A percentile compares a stretch with the other conserved stretches of the same genome.
phyloP scores from a whole-genome alignment of 1,140 invertebrate species.

The Brachystomella parvula region DNA sequence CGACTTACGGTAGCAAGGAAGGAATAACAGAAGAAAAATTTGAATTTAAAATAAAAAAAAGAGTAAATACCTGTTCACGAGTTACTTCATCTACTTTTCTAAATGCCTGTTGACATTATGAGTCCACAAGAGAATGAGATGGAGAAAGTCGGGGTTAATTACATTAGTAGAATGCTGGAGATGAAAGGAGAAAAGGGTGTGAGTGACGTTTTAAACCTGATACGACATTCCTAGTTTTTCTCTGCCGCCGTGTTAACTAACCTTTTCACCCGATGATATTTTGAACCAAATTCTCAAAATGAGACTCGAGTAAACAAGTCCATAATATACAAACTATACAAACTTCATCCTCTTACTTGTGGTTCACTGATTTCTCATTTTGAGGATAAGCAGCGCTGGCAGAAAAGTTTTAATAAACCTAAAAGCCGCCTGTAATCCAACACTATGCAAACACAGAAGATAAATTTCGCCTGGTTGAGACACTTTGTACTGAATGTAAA shows the following conservation, averaged over 20 bases:
- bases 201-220: conserved; percentile 5
- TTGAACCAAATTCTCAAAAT: background rate
- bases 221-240: background rate
- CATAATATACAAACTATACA: no score
- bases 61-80: no score
- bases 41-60: no score
- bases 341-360: background rate
- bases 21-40: no score
- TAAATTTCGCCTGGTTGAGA: no score
- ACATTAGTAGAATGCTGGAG: conserved; percentile 1
- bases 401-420: background rate
- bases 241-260: background rate
- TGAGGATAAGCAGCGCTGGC: background rate
- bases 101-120: background rate
- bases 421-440: no score
- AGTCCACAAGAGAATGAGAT: no score
- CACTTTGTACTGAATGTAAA: no score
- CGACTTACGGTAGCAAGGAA: no score
- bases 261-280: background rate
- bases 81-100: no score
- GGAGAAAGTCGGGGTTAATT: background rate
- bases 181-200: background rate
- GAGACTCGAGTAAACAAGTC: no score
- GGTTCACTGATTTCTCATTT: background rate
- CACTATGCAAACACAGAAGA: no score